Base-by-base conservation (phyloP, 1,140 invertebrate genomes). In the Papilio dardanus region DNA sequence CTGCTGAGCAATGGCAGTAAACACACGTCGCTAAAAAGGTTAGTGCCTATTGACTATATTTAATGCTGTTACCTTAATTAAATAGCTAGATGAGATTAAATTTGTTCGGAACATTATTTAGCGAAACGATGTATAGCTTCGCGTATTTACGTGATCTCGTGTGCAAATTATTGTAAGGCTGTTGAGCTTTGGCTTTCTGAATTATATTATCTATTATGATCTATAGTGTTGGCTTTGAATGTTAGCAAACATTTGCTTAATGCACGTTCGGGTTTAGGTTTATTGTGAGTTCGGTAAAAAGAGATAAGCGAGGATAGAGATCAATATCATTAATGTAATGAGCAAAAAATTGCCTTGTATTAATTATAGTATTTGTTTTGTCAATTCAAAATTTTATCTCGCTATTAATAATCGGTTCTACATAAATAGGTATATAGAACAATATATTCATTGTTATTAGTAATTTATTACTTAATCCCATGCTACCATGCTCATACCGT, bases 21-120 rank as follows among this genome's bases (percentile, higher is more conserved):
- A 85, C 94, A 95, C 84, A 94, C 94, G 73, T 93, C 94, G 40
- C 87, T 95, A 16, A 95, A 95, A 91, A 94, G 95, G 95, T 95
- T 84, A 94, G 92, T 82, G 54, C 16, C 40, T 62, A 6, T 62
- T 7, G 3, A 28, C 50, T 24, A 58, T 58, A 58, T 67, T 67
- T 68, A 50, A 67, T 75, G 31, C 42, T 46, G 21, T 21, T 71
- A 33, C n/a, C 54, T 58, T 37, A 74, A 33, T 54, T 58, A 74
- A 69, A 58, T 31, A 19, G 65, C 54, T 62, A 28, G 24, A 62
- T 4, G 24, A 28, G 54, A 62, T 28, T 28, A 14, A 28, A 24
- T 6, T 46, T 16, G 21, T 28, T 58, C 16, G 5, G 0, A 58
- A 4, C 21, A 58, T 58, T 28, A 58, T 58, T 58, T 58, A 24